phyloP scores from a whole-genome alignment of 1,140 invertebrate genomes.

The Scaptomyza graminum region DNA sequence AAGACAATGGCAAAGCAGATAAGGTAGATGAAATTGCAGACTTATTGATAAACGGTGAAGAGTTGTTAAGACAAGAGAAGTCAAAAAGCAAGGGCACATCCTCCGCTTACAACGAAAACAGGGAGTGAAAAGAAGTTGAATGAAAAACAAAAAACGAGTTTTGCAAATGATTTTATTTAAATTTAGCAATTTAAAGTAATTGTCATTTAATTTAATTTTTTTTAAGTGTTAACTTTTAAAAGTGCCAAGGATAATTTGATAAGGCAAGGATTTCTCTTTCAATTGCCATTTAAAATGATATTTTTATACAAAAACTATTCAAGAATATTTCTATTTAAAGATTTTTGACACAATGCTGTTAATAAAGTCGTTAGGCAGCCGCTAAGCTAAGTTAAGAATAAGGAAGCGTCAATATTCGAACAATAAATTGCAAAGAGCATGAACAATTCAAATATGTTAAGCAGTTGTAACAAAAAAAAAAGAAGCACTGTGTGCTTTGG shows the following conservation, averaged over 20 bases:
- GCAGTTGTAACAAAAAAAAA: slow-evolving; percentile 36
- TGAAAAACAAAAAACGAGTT: slow-evolving; percentile 24
- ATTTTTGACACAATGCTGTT: slow-evolving; percentile 55
- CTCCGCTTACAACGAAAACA: not conserved
- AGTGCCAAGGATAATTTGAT: no score
- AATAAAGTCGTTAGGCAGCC: slow-evolving; percentile 42
- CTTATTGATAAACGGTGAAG: slow-evolving; percentile 27
- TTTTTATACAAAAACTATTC: not conserved
- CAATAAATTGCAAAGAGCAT: slow-evolving; percentile 7
- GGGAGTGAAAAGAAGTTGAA: slow-evolving; percentile 1
- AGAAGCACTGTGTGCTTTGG: slow-evolving; percentile 1
- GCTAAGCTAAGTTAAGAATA: slow-evolving; percentile 10
- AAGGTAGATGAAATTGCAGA: slow-evolving; percentile 24
- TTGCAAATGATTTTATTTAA: no score
- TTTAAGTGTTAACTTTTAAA: not conserved
- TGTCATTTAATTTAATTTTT: not conserved
- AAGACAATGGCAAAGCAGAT: slow-evolving; percentile 7
- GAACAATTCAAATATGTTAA: slow-evolving; percentile 24
- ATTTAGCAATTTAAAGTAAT: not conserved
- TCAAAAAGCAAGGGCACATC: slow-evolving; percentile 24
- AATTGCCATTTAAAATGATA: not conserved
- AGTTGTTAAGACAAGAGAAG: slow-evolving; percentile 17
- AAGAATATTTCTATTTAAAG: not conserved
- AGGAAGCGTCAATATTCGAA: slow-evolving; percentile 17
- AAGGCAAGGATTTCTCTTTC: no score